These are phyloP conservation scores for Grantiella picta DNA, from an alignment of 2,113 vertebrate species.

Conservation along the genomic window DNA sequence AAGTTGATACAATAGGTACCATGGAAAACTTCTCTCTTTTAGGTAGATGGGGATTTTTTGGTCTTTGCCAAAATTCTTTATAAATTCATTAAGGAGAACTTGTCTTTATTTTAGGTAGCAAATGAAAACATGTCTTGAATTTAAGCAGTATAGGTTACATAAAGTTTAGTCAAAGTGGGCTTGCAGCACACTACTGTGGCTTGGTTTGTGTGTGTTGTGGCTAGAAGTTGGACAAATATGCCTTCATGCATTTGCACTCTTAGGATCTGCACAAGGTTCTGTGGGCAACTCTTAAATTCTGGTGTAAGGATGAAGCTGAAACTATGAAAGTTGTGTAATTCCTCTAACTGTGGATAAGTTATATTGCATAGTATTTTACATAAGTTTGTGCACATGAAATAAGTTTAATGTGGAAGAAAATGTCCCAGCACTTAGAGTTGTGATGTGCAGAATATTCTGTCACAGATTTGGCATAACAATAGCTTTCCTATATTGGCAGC, in stretches of 20 bases:
- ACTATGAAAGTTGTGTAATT: background rate
- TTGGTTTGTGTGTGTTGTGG: background rate
- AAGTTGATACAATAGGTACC: background rate
- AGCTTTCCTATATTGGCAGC: background rate
- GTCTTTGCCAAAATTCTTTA: background rate
- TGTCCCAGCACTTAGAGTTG: background rate
- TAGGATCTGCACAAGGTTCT: background rate
- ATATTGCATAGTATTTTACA: background rate
- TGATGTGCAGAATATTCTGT: background rate
- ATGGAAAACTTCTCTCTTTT: background rate
- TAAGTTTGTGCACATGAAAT: background rate
- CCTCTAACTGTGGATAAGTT: background rate
- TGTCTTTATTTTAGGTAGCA: background rate
- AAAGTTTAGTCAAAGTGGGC: background rate
- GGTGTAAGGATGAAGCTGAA: background rate
- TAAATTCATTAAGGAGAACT: background rate
- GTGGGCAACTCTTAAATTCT: background rate
- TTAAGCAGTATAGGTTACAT: background rate
- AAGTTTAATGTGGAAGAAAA: background rate
- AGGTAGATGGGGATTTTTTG: background rate
- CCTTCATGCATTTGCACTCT: background rate
- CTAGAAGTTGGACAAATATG: background rate
- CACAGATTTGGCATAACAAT: background rate
- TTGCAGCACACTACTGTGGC: background rate
- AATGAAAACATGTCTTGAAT: background rate